phyloP scores from a whole-genome alignment of 2,888 invertebrate species.

The Chaetogeoica ovagalla region DNA sequence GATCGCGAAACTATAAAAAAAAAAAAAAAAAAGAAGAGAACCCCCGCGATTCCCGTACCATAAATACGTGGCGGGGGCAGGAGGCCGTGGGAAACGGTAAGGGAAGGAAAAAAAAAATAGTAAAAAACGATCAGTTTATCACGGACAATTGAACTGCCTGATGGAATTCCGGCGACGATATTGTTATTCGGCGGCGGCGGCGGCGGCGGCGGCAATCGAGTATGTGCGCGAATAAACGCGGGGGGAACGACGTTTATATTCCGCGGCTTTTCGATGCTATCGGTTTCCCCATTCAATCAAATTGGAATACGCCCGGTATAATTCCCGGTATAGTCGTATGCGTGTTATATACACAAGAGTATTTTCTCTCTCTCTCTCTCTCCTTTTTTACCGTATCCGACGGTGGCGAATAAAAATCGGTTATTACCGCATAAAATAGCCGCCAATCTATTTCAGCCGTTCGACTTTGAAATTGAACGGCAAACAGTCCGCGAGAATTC shows the following conservation, averaged over 20 bases:
- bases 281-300: constrained; percentile 54
- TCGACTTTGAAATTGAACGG: constrained; percentile 52
- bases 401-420: constrained; percentile 52
- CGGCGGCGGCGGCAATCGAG: background rate
- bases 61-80: background rate
- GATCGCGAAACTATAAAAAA: background rate
- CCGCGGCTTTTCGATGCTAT: constrained; percentile 52
- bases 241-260: constrained; percentile 32
- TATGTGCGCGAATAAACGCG: background rate
- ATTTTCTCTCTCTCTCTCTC: constrained; percentile 38
- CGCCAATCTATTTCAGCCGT: constrained; percentile 45
- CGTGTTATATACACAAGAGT: constrained; percentile 42
- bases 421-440: constrained; percentile 53
- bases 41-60: background rate
- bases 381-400: constrained; percentile 19
- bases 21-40: constrained; percentile 17
- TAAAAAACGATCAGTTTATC: constrained; percentile 56
- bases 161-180: constrained; percentile 54
- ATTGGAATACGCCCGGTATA: constrained; percentile 53
- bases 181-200: constrained; percentile 29
- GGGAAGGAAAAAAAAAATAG: constrained; percentile 36
- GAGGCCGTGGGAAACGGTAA: constrained; percentile 27
- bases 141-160: constrained; percentile 55
- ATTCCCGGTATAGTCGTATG: constrained; percentile 50
- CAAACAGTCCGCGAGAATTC: background rate